phyloP scores from a whole-genome alignment of 53 echinoderm and acorn worm genomes.

The Echinarachnius parma region DNA sequence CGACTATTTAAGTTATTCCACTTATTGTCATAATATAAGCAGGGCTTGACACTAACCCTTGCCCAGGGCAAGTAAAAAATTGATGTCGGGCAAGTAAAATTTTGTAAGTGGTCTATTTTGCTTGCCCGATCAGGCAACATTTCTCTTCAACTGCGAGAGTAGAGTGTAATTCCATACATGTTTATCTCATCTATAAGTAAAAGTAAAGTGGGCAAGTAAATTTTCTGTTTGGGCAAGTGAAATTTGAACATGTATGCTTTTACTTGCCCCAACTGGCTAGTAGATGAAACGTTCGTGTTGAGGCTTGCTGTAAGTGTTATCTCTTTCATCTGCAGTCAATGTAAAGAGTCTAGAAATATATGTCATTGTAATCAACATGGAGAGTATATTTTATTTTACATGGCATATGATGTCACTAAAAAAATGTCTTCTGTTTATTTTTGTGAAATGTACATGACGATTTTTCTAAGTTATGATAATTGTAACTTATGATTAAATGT shows the following conservation, averaged over 20 bases:
- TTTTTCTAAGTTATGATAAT: constrained; percentile 6
- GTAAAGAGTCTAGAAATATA: not conserved
- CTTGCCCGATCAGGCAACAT: too few species aligned
- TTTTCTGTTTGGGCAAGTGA: not conserved
- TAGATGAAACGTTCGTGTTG: constrained; percentile 3
- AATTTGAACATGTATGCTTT: not conserved
- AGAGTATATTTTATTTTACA: constrained; percentile 35
- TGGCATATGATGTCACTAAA: constrained; percentile 34
- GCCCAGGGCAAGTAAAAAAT: too few species aligned
- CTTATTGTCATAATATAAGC: too few species aligned
- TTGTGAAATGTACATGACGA: constrained; percentile 35
- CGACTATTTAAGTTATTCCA: too few species aligned
- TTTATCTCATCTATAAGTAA: too few species aligned
- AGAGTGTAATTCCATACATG: too few species aligned
- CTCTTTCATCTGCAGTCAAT: not conserved
- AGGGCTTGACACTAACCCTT: too few species aligned
- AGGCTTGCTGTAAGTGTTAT: not conserved
- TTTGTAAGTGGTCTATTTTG: too few species aligned
- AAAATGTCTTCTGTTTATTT: not conserved
- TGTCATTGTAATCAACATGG: constrained; percentile 15
- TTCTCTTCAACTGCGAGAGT: too few species aligned
- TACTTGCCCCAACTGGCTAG: not conserved
- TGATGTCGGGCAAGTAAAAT: too few species aligned
- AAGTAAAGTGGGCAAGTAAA: not conserved
- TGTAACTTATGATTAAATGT: constrained; percentile 25